phyloP scores from a whole-genome alignment of 1,140 invertebrate species.

The Fopius arisanus region DNA sequence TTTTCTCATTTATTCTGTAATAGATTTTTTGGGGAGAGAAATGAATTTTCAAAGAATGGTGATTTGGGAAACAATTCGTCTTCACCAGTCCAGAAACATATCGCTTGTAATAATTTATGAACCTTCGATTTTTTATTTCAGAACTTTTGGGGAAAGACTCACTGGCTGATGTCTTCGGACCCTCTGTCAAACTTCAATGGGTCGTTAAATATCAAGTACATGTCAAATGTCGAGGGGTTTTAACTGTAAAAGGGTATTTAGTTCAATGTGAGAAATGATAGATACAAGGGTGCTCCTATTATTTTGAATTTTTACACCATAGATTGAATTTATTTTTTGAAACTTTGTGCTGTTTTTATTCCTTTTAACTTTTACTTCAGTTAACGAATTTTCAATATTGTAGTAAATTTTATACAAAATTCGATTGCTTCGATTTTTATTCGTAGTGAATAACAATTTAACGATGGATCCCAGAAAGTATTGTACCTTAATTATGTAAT shows the following conservation, averaged over 20 bases:
- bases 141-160: conserved; percentile 69
- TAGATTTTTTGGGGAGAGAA: too few relatives aligned
- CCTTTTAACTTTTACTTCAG: too few relatives aligned
- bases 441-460: too few relatives aligned
- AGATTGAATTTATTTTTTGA: conserved; percentile 4
- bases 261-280: conserved; percentile 53
- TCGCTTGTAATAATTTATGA: neutral
- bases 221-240: conserved; percentile 87
- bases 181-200: conserved; percentile 70
- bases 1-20: too few relatives aligned
- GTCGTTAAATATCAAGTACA: conserved; percentile 84
- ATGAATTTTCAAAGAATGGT: too few relatives aligned
- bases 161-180: conserved; percentile 65
- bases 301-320: neutral
- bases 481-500: too few relatives aligned
- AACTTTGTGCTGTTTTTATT: neutral
- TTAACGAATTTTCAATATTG: too few relatives aligned
- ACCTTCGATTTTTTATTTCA: conserved; percentile 53
- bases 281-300: neutral
- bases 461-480: too few relatives aligned
- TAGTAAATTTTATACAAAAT: too few relatives aligned
- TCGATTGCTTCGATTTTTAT: too few relatives aligned
- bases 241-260: conserved; percentile 86
- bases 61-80: too few relatives aligned
- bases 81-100: too few relatives aligned